Percentiles rank a stretch among this genome's conserved stretches.
Conservation (phyloP, 2,888 invertebrate species). For the Oxytorus armatus region DNA sequence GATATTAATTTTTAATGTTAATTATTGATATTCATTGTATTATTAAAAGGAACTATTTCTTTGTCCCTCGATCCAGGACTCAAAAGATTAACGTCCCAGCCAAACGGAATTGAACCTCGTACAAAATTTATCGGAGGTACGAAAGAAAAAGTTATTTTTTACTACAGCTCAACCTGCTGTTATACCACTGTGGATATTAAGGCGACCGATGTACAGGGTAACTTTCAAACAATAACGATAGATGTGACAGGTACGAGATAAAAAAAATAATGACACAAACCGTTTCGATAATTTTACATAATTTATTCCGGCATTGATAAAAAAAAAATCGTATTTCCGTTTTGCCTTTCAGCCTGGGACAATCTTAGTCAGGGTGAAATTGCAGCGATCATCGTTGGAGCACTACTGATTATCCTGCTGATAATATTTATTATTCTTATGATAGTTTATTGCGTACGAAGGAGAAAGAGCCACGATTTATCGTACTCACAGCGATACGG, state of each 20-base stretch:
- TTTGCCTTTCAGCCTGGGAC: conserved; percentile 81
- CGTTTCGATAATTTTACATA: too few relatives aligned
- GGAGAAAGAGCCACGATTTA: conserved; percentile 87
- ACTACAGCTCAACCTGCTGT: conserved; percentile 91
- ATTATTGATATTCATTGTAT: too few relatives aligned
- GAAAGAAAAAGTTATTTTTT: conserved; percentile 88
- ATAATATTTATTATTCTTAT: conserved; percentile 86
- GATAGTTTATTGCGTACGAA: conserved; percentile 87
- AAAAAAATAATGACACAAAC: too few relatives aligned
- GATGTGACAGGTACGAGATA: conserved; percentile 86
- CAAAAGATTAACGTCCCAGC: conserved; percentile 79
- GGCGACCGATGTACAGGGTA: conserved; percentile 89
- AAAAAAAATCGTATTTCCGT: too few relatives aligned
- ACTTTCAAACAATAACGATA: conserved; percentile 87
- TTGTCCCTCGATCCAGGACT: conserved; percentile 73
- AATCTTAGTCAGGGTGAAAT: conserved; percentile 86
- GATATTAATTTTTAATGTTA: too few relatives aligned
- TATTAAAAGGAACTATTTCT: not conserved
- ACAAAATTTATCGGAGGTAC: conserved; percentile 89
- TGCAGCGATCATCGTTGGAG: conserved; percentile 90
- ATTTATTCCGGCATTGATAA: too few relatives aligned
- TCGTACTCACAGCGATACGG: conserved; percentile 85
- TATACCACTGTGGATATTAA: conserved; percentile 88
- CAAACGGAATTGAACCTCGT: conserved; percentile 87
- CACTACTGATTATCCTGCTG: conserved; percentile 87